Percentiles rank a stretch among this genome's conserved stretches.
Evolutionary conservation across 2,113 vertebrate species (phyloP).

Genomic region (Takifugu flavidus): DNA sequence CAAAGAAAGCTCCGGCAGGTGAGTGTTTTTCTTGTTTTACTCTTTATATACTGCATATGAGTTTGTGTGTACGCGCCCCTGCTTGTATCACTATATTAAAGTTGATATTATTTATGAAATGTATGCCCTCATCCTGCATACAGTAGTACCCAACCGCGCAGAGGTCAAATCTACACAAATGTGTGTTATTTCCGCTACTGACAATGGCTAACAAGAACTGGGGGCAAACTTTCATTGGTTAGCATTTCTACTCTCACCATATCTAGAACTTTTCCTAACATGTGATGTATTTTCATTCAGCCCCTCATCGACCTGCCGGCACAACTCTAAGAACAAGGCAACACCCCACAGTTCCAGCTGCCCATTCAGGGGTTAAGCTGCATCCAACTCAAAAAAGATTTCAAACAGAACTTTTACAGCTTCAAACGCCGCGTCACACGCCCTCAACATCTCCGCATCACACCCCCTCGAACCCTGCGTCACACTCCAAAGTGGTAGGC

Average conservation of each 20-base stretch:
- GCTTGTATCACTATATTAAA: no score
- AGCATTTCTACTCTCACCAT: no score
- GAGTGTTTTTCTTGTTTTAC: background rate
- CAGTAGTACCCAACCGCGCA: no score
- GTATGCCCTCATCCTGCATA: no score
- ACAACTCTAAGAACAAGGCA: background rate
- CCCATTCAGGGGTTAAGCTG: conserved; percentile 31
- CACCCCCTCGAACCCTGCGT: background rate
- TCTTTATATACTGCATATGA: background rate
- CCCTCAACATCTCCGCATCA: background rate
- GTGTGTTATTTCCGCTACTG: background rate
- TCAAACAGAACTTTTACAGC: background rate
- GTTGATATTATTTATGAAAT: no score
- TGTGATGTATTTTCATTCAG: conserved; percentile 21
- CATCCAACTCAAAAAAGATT: background rate
- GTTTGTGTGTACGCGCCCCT: no score
- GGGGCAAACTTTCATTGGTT: background rate
- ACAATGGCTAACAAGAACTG: background rate
- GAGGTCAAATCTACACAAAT: background rate
- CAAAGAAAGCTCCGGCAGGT: conserved; percentile 63
- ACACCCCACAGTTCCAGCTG: background rate
- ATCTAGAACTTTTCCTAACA: background rate
- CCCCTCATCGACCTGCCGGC: background rate
- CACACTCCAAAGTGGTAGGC: no score
- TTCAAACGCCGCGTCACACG: background rate